Evolutionary conservation across 2,888 invertebrate species (phyloP), one percentile per base, ranked within the genome.

Genomic region (Blastobasis adustella): DNA sequence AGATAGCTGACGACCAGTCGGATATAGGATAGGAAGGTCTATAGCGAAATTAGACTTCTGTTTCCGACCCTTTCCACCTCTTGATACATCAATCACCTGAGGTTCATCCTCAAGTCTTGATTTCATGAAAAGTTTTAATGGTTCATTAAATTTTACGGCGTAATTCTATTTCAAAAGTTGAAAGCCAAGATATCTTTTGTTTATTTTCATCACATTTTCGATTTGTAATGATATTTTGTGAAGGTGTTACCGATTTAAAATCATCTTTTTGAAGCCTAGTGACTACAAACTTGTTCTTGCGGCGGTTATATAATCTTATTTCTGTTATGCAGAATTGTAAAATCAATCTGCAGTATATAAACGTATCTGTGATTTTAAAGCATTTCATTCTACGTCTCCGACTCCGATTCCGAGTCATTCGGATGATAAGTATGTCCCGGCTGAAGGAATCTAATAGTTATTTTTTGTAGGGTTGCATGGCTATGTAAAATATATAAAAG

Each of bases 351-450:
- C 38, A 3, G 58, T 56, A 45, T 58, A 56, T 6, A 58, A 40
- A 10, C 58, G 37, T 4, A 8, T 38, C 7, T 54, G 48, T 5
- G 48, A 41, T 38, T 58, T 58, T 4, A 58, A 45, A 5, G 51
- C 51, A 48, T n/a, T n/a, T n/a, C 51, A 53, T 53, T 57, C 53
- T 8, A 57, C 42, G 39, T 54, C 51, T 10, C 50, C 49, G 49
- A 57, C n/a, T n/a, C n/a, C n/a, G n/a, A 59, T 3, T 57, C 55
- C 2, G 54, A 49, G 40, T 59, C 54, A 44, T 59, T 57, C 9
- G 55, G 55, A 5, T 57, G 45, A 47, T 44, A 55, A 9, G 51
- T 58, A 42, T 58, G 56, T 1, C 58, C 56, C 4, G 58, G 52
- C 23, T 53, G 53, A 40, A 58, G 46, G 37, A 57, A 58, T 47